Evolutionary conservation across 2,113 vertebrate genomes (phyloP), one percentile per base, ranked within the genome.

Genomic region (Crotalus viridis): DNA sequence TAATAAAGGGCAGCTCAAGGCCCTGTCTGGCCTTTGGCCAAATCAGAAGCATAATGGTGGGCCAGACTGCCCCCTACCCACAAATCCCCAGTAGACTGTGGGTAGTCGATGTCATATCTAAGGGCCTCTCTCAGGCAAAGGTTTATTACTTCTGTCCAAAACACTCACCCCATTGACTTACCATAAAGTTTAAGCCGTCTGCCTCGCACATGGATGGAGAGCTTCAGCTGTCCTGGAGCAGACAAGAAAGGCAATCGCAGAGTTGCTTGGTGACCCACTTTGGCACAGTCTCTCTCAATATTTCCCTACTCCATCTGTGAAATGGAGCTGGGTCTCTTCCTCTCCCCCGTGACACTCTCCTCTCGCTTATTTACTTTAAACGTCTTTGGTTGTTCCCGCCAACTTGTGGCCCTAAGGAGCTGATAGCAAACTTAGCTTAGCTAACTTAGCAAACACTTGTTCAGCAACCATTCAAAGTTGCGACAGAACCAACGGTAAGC

Each of bases 201-300:
- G 91, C 94, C 96, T 93, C 88, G 94, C 91, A 94, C 91, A 19
- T 97, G 96, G 0, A 98, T 89, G 0, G 97, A 98, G 92, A 98
- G 95, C 95, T 98, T 98, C 96, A 98, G 96, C 95, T 98, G 98
- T 88, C 98, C 98, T 98, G 48, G 85, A 89, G 92, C 91, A 64
- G 93, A 85, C 52, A 90, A 91, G 54, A 59, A 3, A 93, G 19
- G 87, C 33, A 17, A 0, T 2, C 2, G 95, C 87, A 51, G 8
- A 59, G 46, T 10, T 56, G 74, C 55, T 19, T 33, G 69, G 8
- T 12, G 8, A 33, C 13, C 85, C 5, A 8, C 48, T 74, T 91
- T 39, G 1, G n/a, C 9, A 43, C 21, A 5, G 69, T 0, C 21
- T 24, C 22, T 0, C 46, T 39, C 22, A 9, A 3, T 39, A 33